Base-by-base conservation (phyloP, 2,888 invertebrate genomes). In the Belgica antarctica region DNA sequence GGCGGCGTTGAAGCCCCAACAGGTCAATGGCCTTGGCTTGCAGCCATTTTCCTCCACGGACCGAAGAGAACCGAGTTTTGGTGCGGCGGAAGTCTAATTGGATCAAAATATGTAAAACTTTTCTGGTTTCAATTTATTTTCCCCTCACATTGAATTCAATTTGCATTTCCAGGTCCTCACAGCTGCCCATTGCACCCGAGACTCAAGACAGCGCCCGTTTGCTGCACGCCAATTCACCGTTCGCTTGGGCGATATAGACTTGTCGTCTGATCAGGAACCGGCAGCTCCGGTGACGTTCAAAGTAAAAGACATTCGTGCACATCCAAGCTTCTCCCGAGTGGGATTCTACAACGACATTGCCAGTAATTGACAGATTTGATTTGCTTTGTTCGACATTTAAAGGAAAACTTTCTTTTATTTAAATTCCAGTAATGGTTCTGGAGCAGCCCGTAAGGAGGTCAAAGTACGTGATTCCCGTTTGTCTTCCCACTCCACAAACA, bases 281-380 rank as follows among this genome's bases (percentile, higher is more conserved):
- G 92, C 93, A 0, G 85, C 88, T 0, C 93, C 93, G 0, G 88
- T 89, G 66, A 92, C 92, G 0, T 86, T 89, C 75, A 83, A 87
- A 2, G 93, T 94, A 19, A 83, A 85, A 15, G 89, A 89, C 72
- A 90, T 94, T 25, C 84, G 87, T 41, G 90, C 92, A 0, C 95
- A 95, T 80, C 88, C 90, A 19, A 80, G 90, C 76, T 95, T 95
- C 81, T 91, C 90, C 7, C 84, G 94, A 66, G 89, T 92, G 71
- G 94, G 94, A n/a, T 95, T 91, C 79, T 95, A 94, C 79, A 96
- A 96, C 74, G 96, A 96, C 77, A 92, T 97, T 71, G 96, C 96
- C 0, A 79, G 68, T 68, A 57, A 68, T 17, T 65, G 22, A n/a
- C 25, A n/a, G n/a, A n/a, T n/a, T n/a, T n/a, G n/a, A n/a, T n/a